phyloP scores from a whole-genome alignment of 2,797 vertebrate genomes.

The Natrix natrix region DNA sequence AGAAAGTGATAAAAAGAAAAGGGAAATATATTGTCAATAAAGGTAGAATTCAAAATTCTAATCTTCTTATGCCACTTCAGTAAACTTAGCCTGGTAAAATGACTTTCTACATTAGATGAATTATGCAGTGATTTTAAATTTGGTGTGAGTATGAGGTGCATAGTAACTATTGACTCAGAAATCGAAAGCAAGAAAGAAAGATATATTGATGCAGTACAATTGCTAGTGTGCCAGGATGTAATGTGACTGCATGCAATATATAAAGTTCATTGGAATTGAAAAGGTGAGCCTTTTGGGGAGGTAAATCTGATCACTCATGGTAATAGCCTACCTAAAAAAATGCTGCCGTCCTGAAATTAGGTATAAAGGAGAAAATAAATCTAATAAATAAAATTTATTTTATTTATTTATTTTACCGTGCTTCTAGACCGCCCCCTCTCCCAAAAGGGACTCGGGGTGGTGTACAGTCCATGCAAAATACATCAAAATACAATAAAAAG shows the following conservation, averaged over 20 bases:
- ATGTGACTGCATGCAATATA: background rate
- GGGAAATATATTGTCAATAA: background rate
- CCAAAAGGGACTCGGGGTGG: too few species aligned
- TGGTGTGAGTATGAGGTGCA: constrained; percentile 28
- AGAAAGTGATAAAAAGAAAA: background rate
- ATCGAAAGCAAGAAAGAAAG: constrained; percentile 6
- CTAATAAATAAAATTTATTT: background rate
- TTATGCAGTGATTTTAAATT: constrained; percentile 44
- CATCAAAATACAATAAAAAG: too few species aligned
- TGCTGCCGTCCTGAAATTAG: background rate
- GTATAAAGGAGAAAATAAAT: background rate
- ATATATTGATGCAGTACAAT: background rate
- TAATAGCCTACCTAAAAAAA: background rate
- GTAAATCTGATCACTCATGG: background rate
- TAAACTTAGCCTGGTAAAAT: constrained; percentile 33
- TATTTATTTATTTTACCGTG: too few species aligned
- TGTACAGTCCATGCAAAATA: too few species aligned
- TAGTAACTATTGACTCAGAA: constrained; percentile 29
- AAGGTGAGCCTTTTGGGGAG: background rate
- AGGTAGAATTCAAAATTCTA: background rate
- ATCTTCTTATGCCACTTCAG: constrained; percentile 8
- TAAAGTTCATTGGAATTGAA: background rate
- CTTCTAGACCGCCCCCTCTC: too few species aligned
- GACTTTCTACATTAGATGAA: constrained; percentile 30
- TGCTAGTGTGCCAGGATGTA: background rate